Conservation (phyloP, 2,113 vertebrate genomes). For the Cebidichthys violaceus region DNA sequence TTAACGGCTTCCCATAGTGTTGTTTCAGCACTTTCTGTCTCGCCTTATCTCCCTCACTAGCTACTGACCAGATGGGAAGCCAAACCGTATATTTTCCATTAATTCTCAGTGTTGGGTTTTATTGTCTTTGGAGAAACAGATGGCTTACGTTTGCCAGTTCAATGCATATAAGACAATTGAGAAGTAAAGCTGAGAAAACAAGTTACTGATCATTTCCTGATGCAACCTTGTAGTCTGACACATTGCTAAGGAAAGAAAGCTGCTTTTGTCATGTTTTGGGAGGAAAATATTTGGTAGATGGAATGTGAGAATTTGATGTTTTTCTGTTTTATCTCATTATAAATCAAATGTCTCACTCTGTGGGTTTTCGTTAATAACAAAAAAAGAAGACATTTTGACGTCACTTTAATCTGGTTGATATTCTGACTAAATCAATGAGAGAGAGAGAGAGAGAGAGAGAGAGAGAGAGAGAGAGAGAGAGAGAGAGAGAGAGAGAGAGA, state of each 20-base stretch:
- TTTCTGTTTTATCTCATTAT: background rate
- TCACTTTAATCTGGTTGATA: background rate
- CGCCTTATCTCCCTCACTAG: conserved; percentile 53
- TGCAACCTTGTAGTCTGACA: background rate
- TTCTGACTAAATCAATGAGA: no score
- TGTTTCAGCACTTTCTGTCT: conserved; percentile 58
- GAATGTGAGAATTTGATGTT: background rate
- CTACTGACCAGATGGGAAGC: conserved; percentile 45
- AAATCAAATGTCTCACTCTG: background rate
- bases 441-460: no score
- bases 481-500: no score
- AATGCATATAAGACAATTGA: background rate
- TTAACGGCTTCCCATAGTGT: conserved; percentile 54
- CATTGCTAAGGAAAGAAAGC: background rate
- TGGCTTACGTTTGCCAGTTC: background rate
- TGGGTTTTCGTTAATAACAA: background rate
- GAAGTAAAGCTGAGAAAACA: background rate
- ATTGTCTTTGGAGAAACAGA: background rate
- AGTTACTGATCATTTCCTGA: background rate
- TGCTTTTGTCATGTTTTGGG: background rate
- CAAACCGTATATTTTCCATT: conserved; percentile 40
- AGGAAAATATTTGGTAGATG: background rate
- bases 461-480: no score
- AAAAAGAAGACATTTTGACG: background rate
- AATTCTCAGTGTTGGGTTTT: conserved; percentile 13